Evolutionary conservation across 2,888 invertebrate species (phyloP).

Genomic region (Lepidonotus clava): DNA sequence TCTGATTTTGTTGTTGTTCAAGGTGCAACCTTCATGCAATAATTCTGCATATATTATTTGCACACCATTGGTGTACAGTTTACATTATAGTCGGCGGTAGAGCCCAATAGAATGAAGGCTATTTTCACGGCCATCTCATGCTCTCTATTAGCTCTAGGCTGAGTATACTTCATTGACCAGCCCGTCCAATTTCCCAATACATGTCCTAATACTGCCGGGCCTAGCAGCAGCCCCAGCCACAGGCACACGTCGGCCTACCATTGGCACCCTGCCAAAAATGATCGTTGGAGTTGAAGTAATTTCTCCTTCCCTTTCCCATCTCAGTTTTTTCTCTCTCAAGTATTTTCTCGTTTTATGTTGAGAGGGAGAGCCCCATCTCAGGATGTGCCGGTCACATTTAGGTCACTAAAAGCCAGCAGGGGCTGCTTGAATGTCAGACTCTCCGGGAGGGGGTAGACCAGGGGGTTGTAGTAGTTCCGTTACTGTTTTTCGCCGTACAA

Average conservation of each 20-base stretch:
- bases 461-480: neutral
- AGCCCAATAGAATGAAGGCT: too few relatives aligned
- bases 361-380: neutral
- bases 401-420: neutral
- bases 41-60: too few relatives aligned
- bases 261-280: neutral
- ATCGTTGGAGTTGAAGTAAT: too few relatives aligned
- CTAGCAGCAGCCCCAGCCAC: neutral
- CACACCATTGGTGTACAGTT: too few relatives aligned
- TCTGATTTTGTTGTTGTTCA: too few relatives aligned
- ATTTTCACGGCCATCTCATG: too few relatives aligned
- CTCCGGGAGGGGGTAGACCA: neutral
- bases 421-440: neutral
- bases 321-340: neutral
- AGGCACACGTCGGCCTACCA: neutral
- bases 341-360: too few relatives aligned
- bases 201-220: neutral
- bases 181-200: constrained; percentile 13
- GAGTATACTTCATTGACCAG: too few relatives aligned
- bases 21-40: too few relatives aligned
- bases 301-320: neutral
- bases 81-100: too few relatives aligned
- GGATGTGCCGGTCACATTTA: neutral
- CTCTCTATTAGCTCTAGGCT: too few relatives aligned
- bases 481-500: neutral